phyloP scores from a whole-genome alignment of 2,888 invertebrate genomes.

The Synanthedon formicaeformis region DNA sequence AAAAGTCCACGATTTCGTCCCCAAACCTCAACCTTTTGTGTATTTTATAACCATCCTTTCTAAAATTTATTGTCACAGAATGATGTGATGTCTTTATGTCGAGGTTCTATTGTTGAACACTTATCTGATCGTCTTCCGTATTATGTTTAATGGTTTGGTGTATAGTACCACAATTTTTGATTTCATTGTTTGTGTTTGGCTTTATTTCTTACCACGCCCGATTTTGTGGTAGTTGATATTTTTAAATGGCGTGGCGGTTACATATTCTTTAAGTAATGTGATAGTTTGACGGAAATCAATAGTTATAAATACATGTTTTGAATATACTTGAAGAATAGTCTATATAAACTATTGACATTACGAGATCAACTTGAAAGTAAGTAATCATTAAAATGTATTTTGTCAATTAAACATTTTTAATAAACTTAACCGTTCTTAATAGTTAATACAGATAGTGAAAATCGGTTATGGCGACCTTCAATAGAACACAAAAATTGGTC shows the following conservation, averaged over 20 bases:
- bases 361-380: no score
- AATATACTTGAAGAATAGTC: no score
- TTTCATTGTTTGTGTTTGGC: slow-evolving; percentile 11
- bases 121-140: slow-evolving; percentile 62
- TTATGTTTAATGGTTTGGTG: slow-evolving; percentile 46
- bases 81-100: slow-evolving; percentile 69
- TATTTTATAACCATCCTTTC: slow-evolving; percentile 53
- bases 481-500: no score
- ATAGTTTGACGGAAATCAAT: not conserved
- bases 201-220: slow-evolving; percentile 4
- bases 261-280: not conserved
- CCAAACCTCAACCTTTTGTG: slow-evolving; percentile 54
- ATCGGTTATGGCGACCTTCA: no score
- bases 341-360: no score
- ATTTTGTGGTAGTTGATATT: not conserved
- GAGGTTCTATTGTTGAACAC: slow-evolving; percentile 52
- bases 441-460: no score
- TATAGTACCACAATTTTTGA: slow-evolving; percentile 24
- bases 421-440: no score
- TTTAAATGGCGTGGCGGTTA: not conserved
- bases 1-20: slow-evolving; percentile 40
- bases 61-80: slow-evolving; percentile 62
- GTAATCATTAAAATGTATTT: no score
- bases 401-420: no score
- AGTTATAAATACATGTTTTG: not conserved